Evolutionary conservation across 2,113 vertebrate genomes (phyloP), one percentile per base, ranked within the genome.

Genomic region (Fukomys damarensis): DNA sequence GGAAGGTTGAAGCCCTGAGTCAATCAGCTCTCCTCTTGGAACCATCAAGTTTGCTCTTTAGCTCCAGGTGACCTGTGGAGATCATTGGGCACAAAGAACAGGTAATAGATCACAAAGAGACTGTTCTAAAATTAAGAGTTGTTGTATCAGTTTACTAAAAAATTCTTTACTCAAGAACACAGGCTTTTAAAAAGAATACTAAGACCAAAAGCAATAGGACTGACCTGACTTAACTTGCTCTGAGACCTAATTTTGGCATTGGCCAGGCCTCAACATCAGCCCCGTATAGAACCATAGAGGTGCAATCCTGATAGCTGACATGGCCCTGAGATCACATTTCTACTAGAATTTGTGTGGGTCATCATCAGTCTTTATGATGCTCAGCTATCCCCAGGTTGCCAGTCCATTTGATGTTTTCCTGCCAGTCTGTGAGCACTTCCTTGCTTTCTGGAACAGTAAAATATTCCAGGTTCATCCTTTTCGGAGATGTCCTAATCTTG

Each of bases 211-310:
- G n/a, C 49, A 96, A 93, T 22, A 61, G 49, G 89, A 87, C 80
- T 2, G 72, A 95, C 84, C 8, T 3, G 54, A 97, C 87, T 7
- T 4, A 46, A 96, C 86, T 63, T 70, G 43, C 89, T 54, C 77
- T 28, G 59, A 93, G 79, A 86, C 56, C 65, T n/a, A 54, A 82
- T 87, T 77, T 92, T 95, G 95, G 95, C 94, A 5, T 88, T 84
- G 96, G 91, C 97, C 92, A 93, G 43, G 68, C 95, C 92, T 86
- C 86, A 46, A 91, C 59, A 91, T 89, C 93, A 98, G 98, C 96
- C 97, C 98, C 98, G 97, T 94, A 90, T 61, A 90, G 95, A 97
- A 91, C 95, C 70, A 95, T 52, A 63, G 90, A 98, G 97, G 96
- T 96, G 97, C 83, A 58, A 94, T 97, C 98, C 97, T 93, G 92